Base-by-base conservation (phyloP, 2,797 vertebrate species). In the Esox masquinongy region DNA sequence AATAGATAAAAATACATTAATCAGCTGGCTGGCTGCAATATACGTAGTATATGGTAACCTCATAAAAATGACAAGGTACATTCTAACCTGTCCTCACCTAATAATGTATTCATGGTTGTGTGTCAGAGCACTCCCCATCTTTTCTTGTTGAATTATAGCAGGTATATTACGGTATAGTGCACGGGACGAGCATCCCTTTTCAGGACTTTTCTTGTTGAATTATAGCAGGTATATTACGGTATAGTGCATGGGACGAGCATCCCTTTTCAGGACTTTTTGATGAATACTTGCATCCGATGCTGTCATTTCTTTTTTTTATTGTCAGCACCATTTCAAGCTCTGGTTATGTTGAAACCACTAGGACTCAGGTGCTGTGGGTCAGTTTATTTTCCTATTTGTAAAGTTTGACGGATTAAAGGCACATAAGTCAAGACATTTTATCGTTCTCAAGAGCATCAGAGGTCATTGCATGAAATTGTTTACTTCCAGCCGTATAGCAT, bases 371-470 rank as follows among this genome's bases (percentile, higher is more conserved):
- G 22, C 43, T 77, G 67, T 68, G 63, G 66, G 9, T 64, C 77
- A 34, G 39, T 51, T 61, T 72, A 22, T 51, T 22, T 68, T 34
- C 43, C 56, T 71, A 39, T 31, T 71, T 68, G 31, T 47, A 73
- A 75, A 83, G 70, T 79, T 85, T 93, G 90, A 93, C 92, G 86
- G 90, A 93, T 92, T 92, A 87, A 91, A 89, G 83, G 84, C 81
- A 82, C 76, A 80, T 77, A 85, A 80, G 74, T 61, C 1, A 4
- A 90, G 87, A 87, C 87, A 78, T 86, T 91, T 90, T 88, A 92
- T 88, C 82, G 19, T 39, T 76, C 83, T 84, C 36, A 5, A 9
- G 79, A 59, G 77, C 80, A 80, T 61, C 76, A 74, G 83, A 89
- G 82, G 86, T 88, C 85, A 84, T 71, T 12, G 76, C 82, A 74